These are phyloP conservation scores for Collichthys lucidus DNA, from an alignment of 2,113 vertebrate genomes.

Conservation along the genomic window DNA sequence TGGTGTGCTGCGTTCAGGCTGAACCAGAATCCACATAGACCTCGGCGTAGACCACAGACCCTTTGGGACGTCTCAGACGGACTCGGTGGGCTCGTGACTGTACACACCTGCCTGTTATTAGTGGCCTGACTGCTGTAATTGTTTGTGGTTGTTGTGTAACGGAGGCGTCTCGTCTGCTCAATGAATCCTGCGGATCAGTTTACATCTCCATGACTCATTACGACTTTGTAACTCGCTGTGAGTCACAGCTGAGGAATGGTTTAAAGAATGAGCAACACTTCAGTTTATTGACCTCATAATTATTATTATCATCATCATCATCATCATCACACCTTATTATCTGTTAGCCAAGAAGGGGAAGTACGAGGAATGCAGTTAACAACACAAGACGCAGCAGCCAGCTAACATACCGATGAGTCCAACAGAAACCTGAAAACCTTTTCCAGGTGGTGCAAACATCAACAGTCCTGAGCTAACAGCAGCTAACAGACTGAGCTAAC, in stretches of 20 bases:
- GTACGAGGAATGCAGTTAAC: neutral
- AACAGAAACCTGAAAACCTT: too few relatives aligned
- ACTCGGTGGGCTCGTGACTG: neutral
- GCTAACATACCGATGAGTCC: too few relatives aligned
- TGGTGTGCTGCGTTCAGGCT: too few relatives aligned
- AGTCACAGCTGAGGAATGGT: slow-evolving; percentile 37
- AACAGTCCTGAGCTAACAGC: too few relatives aligned
- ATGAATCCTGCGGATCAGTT: neutral
- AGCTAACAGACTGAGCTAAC: too few relatives aligned
- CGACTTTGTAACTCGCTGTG: neutral
- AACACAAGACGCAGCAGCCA: too few relatives aligned
- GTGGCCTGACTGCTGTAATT: neutral
- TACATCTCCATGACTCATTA: neutral
- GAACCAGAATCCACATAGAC: neutral
- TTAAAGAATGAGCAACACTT: neutral
- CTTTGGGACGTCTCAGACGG: neutral
- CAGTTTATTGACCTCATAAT: neutral
- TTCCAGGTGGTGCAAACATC: too few relatives aligned
- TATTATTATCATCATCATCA: neutral
- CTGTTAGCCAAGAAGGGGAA: neutral
- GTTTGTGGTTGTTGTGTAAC: slow-evolving; percentile 1
- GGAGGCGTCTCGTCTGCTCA: neutral
- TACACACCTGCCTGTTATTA: neutral
- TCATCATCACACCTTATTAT: neutral
- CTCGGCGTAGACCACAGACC: neutral